Base-by-base conservation (phyloP, 2,888 invertebrate genomes). In the Polydesmus complanatus region DNA sequence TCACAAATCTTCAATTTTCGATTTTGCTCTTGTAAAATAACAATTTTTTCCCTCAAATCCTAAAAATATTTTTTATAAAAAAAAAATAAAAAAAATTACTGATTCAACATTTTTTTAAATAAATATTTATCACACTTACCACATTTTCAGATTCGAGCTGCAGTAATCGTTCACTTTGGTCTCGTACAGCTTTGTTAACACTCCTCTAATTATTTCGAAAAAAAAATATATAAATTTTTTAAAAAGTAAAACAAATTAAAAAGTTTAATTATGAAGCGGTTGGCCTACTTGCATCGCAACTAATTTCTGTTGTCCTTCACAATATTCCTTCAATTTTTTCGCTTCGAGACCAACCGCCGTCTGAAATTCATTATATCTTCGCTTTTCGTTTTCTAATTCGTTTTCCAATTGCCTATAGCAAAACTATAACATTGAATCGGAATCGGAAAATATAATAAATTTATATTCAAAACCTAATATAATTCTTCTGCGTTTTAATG, bases 401-500 rank as follows among this genome's bases (percentile, higher is more conserved):
- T 87, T 83, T 75, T 95, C 93, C 27, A 95, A 75, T 81, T 94
- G 89, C 69, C 93, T 93, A 71, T 0, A 26, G 27, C 56, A 65
- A 60, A 52, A 57, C 49, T 25, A 53, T 56, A 25, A 26, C 18
- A 56, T 37, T 14, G 8, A 8, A 5, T 8, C 5, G 37, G 5
- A 14, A 55, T 18, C 14, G 23, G 2, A 11, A 23, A 51, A n/a
- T 19, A 47, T 47, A 1, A 27, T 27, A 23, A 2, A 60, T 14
- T 54, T 23, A 47, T 37, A 51, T 53, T 61, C 68, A 68, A 68
- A 72, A 88, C 88, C 85, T 83, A 72, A 91, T 93, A 26, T 93
- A 88, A 61, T 86, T 85, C 72, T 94, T 93, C 77, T 93, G 93
- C 0, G 92, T 88, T 75, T 93, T 90, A 71, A 92, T 93, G 0